These are phyloP conservation scores for Melinaea menophilus DNA, from an alignment of 2,888 invertebrate genomes.

Conservation along the genomic window DNA sequence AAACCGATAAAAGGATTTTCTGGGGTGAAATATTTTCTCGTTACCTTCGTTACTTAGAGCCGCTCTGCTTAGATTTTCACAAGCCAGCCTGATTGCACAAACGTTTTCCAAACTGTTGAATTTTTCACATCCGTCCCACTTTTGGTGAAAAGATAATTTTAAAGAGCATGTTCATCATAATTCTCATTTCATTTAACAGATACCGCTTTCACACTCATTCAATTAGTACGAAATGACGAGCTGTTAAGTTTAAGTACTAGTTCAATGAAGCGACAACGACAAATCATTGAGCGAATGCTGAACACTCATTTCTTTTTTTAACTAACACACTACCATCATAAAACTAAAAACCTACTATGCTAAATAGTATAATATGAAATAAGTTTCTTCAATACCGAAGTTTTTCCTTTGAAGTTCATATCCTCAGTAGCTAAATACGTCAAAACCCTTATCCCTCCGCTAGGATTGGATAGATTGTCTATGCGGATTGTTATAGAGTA, in stretches of 20 bases:
- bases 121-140: slow-evolving; percentile 51
- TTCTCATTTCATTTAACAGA: no score
- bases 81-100: slow-evolving; percentile 71
- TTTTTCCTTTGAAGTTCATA: slow-evolving; percentile 12
- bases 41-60: slow-evolving; percentile 47
- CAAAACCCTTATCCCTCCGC: slow-evolving; percentile 27
- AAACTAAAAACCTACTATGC: no score
- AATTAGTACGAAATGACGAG: no score
- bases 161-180: slow-evolving; percentile 25
- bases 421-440: slow-evolving; percentile 21
- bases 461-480: slow-evolving; percentile 29
- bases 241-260: no score
- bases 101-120: slow-evolving; percentile 59
- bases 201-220: no score
- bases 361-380: no score
- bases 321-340: no score
- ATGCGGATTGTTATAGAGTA: slow-evolving; percentile 27
- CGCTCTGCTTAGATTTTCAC: slow-evolving; percentile 61
- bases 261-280: no score
- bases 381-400: no score
- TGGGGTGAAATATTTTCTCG: slow-evolving; percentile 46
- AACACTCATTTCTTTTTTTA: no score
- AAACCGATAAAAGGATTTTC: slow-evolving; percentile 52
- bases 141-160: slow-evolving; percentile 39
- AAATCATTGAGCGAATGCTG: no score